phyloP scores from a whole-genome alignment of 1,140 invertebrate species.

The Copidosoma floridanum region DNA sequence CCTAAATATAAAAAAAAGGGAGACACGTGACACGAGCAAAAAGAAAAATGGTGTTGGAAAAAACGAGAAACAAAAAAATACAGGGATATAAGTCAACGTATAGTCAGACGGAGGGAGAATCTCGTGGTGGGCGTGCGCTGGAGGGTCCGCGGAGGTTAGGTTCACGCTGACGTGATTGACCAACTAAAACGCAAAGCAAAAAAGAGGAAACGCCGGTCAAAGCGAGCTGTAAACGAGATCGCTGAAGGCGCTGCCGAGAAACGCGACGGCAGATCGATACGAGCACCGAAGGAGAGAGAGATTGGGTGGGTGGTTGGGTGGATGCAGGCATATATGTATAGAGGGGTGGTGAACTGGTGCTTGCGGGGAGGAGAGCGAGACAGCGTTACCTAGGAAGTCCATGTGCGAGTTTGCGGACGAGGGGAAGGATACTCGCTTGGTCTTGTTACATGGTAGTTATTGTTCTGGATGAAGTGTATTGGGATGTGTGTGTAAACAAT shows the following conservation, averaged over 20 bases:
- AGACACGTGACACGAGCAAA: no score
- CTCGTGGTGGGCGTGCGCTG: constrained; percentile 19
- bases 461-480: no score
- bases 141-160: constrained; percentile 8
- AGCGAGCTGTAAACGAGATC: constrained; percentile 16
- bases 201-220: neutral
- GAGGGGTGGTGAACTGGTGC: neutral
- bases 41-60: no score
- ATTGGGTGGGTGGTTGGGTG: neutral
- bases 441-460: no score
- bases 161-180: constrained; percentile 11
- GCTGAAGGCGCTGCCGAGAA: constrained; percentile 14
- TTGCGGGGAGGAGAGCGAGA: neutral
- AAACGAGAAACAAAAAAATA: no score
- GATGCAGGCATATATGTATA: neutral
- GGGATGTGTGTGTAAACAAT: no score
- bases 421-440: no score
- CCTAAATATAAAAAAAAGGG: no score
- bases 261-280: constrained; percentile 25
- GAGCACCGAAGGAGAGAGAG: neutral
- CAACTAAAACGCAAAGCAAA: neutral
- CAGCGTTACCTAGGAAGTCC: no score
- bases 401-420: neutral
- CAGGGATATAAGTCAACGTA: no score
- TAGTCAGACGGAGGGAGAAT: constrained; percentile 12